A percentile compares a stretch with the other conserved stretches of the same genome.
Conservation (phyloP, 2,113 vertebrate genomes). For the Notothenia rossii region DNA sequence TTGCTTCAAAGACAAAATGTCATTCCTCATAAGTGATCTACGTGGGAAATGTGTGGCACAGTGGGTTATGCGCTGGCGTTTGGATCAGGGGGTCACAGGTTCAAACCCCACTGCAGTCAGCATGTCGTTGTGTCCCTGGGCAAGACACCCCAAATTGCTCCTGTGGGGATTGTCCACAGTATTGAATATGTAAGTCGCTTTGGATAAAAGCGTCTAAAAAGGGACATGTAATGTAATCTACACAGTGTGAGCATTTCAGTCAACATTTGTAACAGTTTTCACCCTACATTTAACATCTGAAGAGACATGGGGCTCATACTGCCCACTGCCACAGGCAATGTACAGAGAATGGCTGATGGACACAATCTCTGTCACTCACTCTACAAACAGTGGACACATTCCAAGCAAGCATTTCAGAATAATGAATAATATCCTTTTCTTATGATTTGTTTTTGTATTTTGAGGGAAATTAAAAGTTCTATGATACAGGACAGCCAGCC, state of each 20-base stretch:
- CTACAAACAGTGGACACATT: neutral
- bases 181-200: too few species aligned
- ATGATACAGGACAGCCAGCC: neutral
- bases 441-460: neutral
- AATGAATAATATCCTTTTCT: neutral
- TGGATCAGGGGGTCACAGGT: too few species aligned
- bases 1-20: neutral
- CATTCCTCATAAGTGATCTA: neutral
- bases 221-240: too few species aligned
- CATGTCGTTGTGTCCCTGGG: too few species aligned
- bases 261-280: neutral
- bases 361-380: neutral
- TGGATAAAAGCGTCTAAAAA: too few species aligned
- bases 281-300: neutral
- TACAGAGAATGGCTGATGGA: neutral
- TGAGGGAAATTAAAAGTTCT: slow-evolving; percentile 1
- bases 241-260: neutral
- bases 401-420: neutral
- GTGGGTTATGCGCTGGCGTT: too few species aligned
- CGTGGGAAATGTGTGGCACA: too few species aligned
- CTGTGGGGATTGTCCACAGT: too few species aligned
- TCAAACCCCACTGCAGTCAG: too few species aligned
- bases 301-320: neutral
- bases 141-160: too few species aligned
- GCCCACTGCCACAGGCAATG: neutral